Evolutionary conservation across 2,888 invertebrate genomes (phyloP).

Genomic region (Limulus polyphemus): DNA sequence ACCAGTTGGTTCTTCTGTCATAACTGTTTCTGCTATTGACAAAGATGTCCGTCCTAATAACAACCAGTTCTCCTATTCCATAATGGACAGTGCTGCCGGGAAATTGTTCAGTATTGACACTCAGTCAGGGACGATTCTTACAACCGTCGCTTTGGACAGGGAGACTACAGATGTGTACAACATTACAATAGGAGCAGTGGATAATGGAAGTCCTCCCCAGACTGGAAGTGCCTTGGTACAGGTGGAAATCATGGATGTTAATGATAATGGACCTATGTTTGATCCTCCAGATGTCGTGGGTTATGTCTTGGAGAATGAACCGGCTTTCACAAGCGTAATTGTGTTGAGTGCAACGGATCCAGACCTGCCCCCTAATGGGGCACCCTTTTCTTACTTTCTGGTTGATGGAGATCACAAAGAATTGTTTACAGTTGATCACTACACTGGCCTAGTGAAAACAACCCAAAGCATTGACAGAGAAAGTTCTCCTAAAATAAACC

Average conservation of each 20-base stretch:
- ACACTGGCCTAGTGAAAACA: constrained; percentile 65
- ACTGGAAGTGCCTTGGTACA: constrained; percentile 77
- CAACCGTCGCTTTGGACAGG: constrained; percentile 57
- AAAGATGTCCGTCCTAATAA: constrained; percentile 64
- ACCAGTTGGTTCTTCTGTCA: constrained; percentile 66
- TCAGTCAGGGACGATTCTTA: constrained; percentile 68
- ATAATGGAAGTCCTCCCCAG: constrained; percentile 75
- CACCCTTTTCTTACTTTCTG: constrained; percentile 69
- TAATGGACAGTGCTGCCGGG: constrained; percentile 69
- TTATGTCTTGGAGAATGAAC: constrained; percentile 73
- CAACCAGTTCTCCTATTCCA: constrained; percentile 81
- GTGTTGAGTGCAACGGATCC: constrained; percentile 76
- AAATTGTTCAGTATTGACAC: constrained; percentile 71
- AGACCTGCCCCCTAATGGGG: constrained; percentile 78
- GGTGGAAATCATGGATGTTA: constrained; percentile 69
- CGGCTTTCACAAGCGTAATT: constrained; percentile 65
- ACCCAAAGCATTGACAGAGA: constrained; percentile 71
- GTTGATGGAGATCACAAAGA: constrained; percentile 65
- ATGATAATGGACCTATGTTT: constrained; percentile 82
- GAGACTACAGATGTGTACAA: constrained; percentile 63
- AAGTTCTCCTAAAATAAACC: constrained; percentile 55
- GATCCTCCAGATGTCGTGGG: constrained; percentile 57
- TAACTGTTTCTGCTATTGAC: constrained; percentile 72
- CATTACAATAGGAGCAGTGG: constrained; percentile 70
- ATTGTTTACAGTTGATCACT: constrained; percentile 60